These are phyloP conservation scores for Uria lomvia DNA, from an alignment of 2,113 vertebrate genomes.

Conservation along the genomic window DNA sequence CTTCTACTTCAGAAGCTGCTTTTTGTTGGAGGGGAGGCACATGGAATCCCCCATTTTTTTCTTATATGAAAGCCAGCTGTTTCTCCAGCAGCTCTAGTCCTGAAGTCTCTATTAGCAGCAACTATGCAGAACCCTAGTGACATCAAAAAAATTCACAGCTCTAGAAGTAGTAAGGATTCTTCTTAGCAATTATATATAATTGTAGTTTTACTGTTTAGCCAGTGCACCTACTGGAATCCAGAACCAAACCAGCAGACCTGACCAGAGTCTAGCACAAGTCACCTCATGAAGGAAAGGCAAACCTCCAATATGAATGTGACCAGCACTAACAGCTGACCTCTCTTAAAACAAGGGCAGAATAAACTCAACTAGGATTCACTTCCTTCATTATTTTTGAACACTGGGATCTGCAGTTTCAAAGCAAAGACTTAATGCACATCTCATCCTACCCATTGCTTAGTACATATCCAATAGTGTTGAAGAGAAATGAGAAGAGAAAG, in stretches of 20 bases:
- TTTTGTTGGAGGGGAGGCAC: background rate
- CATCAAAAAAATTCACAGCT: background rate
- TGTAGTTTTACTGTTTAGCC: background rate
- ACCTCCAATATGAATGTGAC: background rate
- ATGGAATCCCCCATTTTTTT: background rate
- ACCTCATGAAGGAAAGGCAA: background rate
- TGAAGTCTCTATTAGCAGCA: background rate
- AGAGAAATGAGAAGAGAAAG: background rate
- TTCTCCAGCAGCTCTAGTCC: background rate
- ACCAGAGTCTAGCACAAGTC: background rate
- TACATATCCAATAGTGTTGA: background rate
- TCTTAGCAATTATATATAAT: background rate
- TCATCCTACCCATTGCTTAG: background rate
- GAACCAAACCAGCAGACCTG: background rate
- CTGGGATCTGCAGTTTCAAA: background rate
- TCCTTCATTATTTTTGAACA: background rate
- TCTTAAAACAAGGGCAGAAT: background rate
- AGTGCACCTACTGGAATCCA: background rate
- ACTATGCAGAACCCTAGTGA: background rate
- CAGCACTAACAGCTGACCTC: background rate
- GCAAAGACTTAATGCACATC: background rate
- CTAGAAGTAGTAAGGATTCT: background rate
- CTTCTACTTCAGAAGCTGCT: background rate
- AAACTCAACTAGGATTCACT: background rate
- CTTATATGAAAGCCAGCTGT: background rate